A percentile compares a stretch with the other conserved stretches of the same genome.
Evolutionary conservation across 2,888 invertebrate genomes (phyloP).

Genomic region (Elaeidobius kamerunicus): DNA sequence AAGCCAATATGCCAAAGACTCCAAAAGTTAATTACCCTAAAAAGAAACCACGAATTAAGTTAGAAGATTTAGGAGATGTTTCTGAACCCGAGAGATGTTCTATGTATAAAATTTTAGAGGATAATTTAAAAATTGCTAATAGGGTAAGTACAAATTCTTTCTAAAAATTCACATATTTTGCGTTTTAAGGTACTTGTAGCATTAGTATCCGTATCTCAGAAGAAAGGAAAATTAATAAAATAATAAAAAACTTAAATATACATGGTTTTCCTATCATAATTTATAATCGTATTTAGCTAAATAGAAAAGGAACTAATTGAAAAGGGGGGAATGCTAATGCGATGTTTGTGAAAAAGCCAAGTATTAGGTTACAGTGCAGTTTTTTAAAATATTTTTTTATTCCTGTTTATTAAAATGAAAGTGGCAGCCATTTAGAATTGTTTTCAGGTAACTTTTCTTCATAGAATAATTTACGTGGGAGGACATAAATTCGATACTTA

Average conservation of each 20-base stretch:
- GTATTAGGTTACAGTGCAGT: too few species aligned
- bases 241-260: too few species aligned
- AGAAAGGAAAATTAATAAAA: too few species aligned
- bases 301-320: too few species aligned
- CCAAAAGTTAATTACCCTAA: constrained; percentile 31
- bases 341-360: neutral
- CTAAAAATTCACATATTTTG: neutral
- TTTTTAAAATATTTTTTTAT: too few species aligned
- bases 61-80: constrained; percentile 26
- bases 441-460: constrained; percentile 36
- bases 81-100: constrained; percentile 34
- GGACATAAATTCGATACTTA: constrained; percentile 31
- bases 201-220: too few species aligned
- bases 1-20: constrained; percentile 18
- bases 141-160: constrained; percentile 36
- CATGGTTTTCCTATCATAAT: too few species aligned
- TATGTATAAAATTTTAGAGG: constrained; percentile 34
- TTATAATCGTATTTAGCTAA: too few species aligned
- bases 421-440: neutral
- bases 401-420: too few species aligned
- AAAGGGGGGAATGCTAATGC: too few species aligned
- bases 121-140: constrained; percentile 35
- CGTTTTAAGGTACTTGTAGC: too few species aligned
- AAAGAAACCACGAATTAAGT: constrained; percentile 18
- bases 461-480: constrained; percentile 38